phyloP scores from a whole-genome alignment of 1,140 invertebrate species.

The Drosophila mauritiana region DNA sequence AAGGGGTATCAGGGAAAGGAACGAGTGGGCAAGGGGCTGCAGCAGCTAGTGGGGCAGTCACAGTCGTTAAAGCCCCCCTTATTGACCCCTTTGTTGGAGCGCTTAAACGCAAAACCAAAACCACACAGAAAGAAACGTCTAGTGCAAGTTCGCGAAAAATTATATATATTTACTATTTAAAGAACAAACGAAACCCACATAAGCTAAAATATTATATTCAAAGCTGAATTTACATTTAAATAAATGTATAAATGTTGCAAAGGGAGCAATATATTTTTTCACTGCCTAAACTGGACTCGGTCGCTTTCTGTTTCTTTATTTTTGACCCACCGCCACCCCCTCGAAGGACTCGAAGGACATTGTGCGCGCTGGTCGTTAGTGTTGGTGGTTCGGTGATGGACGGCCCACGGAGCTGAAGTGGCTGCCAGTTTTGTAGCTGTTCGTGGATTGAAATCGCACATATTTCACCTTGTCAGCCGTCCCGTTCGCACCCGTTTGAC shows the following conservation, averaged over 20 bases:
- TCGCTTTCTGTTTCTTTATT: conserved; percentile 2
- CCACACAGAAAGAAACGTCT: neutral
- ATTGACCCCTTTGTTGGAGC: conserved; percentile 69
- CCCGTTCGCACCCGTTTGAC: conserved; percentile 8
- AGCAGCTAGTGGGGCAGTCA: conserved; percentile 11
- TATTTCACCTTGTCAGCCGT: conserved; percentile 38
- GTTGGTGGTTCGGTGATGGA: conserved; percentile 20
- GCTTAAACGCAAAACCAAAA: conserved; percentile 37
- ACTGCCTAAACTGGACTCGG: conserved; percentile 21
- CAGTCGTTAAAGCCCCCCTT: conserved; percentile 23
- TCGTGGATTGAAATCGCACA: conserved; percentile 44
- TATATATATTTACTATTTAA: neutral
- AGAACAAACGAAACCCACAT: no score
- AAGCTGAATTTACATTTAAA: neutral
- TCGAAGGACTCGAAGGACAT: conserved; percentile 23
- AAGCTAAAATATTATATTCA: neutral
- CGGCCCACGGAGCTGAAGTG: conserved; percentile 19
- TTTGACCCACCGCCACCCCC: conserved; percentile 12
- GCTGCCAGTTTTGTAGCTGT: conserved; percentile 20
- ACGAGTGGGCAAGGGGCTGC: conserved; percentile 6
- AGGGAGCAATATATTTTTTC: neutral
- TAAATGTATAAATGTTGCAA: neutral
- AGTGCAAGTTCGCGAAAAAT: no score
- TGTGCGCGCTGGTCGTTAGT: conserved; percentile 7
- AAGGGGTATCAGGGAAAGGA: neutral